phyloP scores from a whole-genome alignment of 1,140 invertebrate genomes.

The Asbolus verrucosus region DNA sequence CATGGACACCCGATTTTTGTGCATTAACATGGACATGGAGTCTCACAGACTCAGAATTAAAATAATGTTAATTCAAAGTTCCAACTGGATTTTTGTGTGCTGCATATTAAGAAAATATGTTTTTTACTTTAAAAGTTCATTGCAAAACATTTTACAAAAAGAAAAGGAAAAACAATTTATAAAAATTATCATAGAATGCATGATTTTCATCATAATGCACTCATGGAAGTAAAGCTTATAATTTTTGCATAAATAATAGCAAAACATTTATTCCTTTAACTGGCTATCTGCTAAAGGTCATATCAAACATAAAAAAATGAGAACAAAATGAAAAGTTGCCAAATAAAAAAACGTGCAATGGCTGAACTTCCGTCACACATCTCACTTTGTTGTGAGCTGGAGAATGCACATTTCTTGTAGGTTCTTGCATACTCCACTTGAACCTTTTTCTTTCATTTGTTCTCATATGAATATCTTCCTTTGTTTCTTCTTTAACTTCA shows the following conservation, averaged over 20 bases:
- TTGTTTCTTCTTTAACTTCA: too few species aligned
- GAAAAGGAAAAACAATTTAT: not conserved
- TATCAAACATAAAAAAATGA: too few species aligned
- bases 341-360: not conserved
- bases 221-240: too few species aligned
- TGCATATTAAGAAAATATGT: not conserved
- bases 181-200: not conserved
- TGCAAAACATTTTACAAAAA: not conserved
- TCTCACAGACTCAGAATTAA: constrained; percentile 1
- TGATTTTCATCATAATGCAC: not conserved
- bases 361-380: too few species aligned
- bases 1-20: not conserved
- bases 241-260: too few species aligned
- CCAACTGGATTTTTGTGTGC: not conserved
- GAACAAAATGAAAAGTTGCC: too few species aligned
- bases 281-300: too few species aligned
- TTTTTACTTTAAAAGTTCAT: constrained; percentile 1
- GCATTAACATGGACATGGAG: not conserved
- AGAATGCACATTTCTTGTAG: not conserved
- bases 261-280: too few species aligned
- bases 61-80: not conserved
- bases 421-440: not conserved
- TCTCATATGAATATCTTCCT: too few species aligned
- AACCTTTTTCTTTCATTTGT: too few species aligned
- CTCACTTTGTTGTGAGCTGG: too few species aligned